Evolutionary conservation across 92 coral and sea anemone genomes (phyloP), one percentile per base, ranked within the genome.

Genomic region (Epizoanthus stellaris): DNA sequence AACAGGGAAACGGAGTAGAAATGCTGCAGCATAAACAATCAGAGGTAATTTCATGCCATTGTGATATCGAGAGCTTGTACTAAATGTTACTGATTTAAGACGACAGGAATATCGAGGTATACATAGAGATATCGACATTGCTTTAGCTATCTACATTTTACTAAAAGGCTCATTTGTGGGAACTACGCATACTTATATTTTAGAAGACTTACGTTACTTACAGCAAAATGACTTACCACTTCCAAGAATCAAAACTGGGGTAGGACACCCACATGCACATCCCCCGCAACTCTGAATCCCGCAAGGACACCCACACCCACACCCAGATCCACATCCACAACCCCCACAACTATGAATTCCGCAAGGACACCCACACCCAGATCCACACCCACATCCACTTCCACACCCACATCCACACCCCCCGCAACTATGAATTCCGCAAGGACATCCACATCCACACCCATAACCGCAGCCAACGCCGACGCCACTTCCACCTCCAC

Each of bases 221-320:
- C 14, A 52, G 56, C 56, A 52, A 52, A 9, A 52, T 6, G 10
- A 59, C 81, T 76, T 76, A 76, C 81, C 81, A 4, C 57, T 59
- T 38, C 56, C 81, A 6, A 76, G n/a, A 15, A 76, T 59, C 17
- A 76, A 1, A 6, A 76, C 68, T 21, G 81, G 81, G n/a, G 49
- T 36, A 3, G 81, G 67, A 52, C 15, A 52, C 14, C 80, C 61
- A 56, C 64, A 75, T 4, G 47, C 17, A 9, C 64, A 36, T 13
- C 60, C 60, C 49, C 49, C 49, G 49, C 36, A 30, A 2, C 36
- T 30, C 1, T 30, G 36, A 30, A 30, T 30, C 2, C 36, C 36
- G 36, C 49, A 45, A 45, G 49, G 49, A 20, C n/a, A 43, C 3
- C 40, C 65, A 75, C 70, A 62, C 10, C 56, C 36, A 42, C 70